A percentile compares a stretch with the other conserved stretches of the same genome.
Evolutionary conservation across 2,113 vertebrate species (phyloP).

Genomic region (Centropristis striata): DNA sequence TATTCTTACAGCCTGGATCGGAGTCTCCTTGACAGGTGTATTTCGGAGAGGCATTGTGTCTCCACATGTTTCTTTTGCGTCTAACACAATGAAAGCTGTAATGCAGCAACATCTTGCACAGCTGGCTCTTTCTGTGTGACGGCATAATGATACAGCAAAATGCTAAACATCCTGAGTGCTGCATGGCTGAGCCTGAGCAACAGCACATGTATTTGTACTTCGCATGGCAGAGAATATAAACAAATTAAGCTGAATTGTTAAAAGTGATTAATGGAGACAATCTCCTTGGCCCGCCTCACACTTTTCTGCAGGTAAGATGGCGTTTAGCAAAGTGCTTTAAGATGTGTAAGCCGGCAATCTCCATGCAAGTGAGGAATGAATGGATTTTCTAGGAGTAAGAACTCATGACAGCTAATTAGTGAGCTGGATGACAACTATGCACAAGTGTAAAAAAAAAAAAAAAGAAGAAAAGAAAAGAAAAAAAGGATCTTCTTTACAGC

Average conservation of each 20-base stretch:
- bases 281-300: not conserved
- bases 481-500: slow-evolving; percentile 10
- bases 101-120: not conserved
- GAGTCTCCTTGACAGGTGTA: too few relatives aligned
- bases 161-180: not conserved
- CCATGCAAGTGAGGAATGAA: slow-evolving; percentile 56
- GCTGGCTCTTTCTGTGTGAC: not conserved
- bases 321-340: slow-evolving; percentile 53
- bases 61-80: not conserved
- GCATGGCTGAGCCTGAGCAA: not conserved
- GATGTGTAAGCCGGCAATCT: slow-evolving; percentile 45
- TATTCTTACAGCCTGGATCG: too few relatives aligned
- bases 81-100: not conserved
- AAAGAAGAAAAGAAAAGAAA: not conserved
- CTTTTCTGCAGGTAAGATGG: slow-evolving; percentile 35
- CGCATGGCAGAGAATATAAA: slow-evolving; percentile 10
- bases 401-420: slow-evolving; percentile 77
- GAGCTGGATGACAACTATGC: slow-evolving; percentile 45
- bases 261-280: not conserved
- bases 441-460: not conserved
- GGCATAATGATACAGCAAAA: slow-evolving; percentile 19
- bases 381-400: slow-evolving; percentile 62
- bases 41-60: not conserved
- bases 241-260: slow-evolving; percentile 2
- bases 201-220: slow-evolving; percentile 6